Percentiles rank a stretch among this genome's conserved stretches.
Conservation (phyloP, 2,797 vertebrate species). For the Champsocephalus gunnari region DNA sequence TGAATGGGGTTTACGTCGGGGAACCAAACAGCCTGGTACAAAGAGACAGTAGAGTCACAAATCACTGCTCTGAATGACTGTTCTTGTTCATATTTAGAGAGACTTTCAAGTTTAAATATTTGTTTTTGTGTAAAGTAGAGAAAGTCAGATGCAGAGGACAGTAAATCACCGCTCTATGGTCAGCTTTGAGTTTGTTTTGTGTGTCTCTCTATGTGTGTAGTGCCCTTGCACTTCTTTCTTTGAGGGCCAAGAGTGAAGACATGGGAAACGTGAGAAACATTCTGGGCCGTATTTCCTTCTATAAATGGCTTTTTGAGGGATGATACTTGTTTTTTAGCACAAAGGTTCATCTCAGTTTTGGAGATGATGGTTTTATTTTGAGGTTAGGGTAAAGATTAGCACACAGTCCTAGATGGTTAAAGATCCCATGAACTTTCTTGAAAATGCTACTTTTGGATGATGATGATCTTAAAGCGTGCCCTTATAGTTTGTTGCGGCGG, state of each 20-base stretch:
- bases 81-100: conserved; percentile 15
- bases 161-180: conserved; percentile 12
- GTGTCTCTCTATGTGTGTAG: background rate
- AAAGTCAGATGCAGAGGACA: background rate
- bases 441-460: background rate
- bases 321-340: no score
- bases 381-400: no score
- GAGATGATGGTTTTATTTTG: no score
- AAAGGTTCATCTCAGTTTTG: background rate
- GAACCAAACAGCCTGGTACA: conserved; percentile 10
- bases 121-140: conserved; percentile 1
- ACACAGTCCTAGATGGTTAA: background rate
- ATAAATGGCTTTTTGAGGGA: no score
- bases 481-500: background rate
- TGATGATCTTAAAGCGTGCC: background rate
- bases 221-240: background rate
- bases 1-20: conserved; percentile 22
- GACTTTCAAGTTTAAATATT: conserved; percentile 27
- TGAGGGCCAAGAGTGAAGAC: background rate
- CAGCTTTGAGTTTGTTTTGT: background rate
- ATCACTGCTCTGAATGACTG: conserved; percentile 34
- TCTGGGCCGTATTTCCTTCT: no score
- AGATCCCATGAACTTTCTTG: background rate
- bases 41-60: conserved; percentile 25
- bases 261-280: background rate